Evolutionary conservation across 2,113 vertebrate species (phyloP).

Genomic region (Phycodurus eques): DNA sequence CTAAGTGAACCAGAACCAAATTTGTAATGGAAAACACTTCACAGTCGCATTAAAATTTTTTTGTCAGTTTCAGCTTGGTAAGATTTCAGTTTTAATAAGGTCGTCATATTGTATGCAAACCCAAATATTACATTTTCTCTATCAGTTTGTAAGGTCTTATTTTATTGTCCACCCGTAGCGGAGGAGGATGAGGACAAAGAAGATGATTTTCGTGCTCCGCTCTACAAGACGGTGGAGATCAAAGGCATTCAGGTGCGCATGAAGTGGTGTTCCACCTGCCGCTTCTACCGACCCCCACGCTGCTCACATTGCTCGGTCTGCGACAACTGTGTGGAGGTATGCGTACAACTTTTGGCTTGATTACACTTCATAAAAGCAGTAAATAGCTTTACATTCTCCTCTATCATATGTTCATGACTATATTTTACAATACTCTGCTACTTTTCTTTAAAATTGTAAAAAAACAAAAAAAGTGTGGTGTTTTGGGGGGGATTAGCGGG

Average conservation of each 20-base stretch:
- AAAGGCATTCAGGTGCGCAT: conserved; percentile 96
- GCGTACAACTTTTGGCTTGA: not conserved
- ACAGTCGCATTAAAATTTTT: not conserved
- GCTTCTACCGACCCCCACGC: conserved; percentile 93
- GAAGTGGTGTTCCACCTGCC: conserved; percentile 98
- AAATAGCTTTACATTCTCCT: too few relatives aligned
- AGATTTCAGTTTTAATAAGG: not conserved
- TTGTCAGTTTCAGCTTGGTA: not conserved
- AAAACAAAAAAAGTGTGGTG: too few relatives aligned
- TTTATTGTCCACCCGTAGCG: conserved; percentile 67
- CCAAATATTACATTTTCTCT: not conserved
- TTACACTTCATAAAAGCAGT: too few relatives aligned
- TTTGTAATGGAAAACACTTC: not conserved
- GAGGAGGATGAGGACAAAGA: conserved; percentile 98
- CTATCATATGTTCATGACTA: too few relatives aligned
- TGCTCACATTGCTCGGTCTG: conserved; percentile 98
- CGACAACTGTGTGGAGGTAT: conserved; percentile 98
- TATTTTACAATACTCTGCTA: too few relatives aligned
- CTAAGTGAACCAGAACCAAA: not conserved
- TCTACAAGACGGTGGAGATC: conserved; percentile 98
- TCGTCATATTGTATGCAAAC: too few relatives aligned
- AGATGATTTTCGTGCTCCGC: conserved; percentile 94
- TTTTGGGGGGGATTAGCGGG: too few relatives aligned
- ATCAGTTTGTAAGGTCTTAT: not conserved
- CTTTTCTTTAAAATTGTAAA: too few relatives aligned